A percentile compares a stretch with the other conserved stretches of the same genome.
These are phyloP conservation scores for Neoniphon sammara DNA, from an alignment of 2,797 vertebrate genomes.

Conservation along the genomic window DNA sequence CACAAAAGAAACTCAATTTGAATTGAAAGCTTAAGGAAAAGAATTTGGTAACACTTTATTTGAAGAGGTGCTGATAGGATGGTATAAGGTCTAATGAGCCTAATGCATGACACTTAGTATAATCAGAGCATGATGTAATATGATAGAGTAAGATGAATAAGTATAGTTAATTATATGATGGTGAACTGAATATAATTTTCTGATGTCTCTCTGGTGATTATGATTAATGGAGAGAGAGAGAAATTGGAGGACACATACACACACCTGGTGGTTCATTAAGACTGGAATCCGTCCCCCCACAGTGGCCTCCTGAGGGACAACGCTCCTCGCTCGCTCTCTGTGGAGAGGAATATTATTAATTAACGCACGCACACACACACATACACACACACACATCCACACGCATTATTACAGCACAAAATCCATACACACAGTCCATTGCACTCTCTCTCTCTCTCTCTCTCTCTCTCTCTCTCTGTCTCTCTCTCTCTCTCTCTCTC, in stretches of 20 bases:
- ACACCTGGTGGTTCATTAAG: conserved; percentile 66
- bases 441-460: conserved; percentile 19
- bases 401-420: not conserved
- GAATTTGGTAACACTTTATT: too few species aligned
- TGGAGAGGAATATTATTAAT: conserved; percentile 51
- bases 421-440: conserved; percentile 2
- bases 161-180: too few species aligned
- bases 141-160: too few species aligned
- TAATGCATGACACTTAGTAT: too few species aligned
- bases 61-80: too few species aligned
- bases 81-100: too few species aligned
- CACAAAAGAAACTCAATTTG: too few species aligned
- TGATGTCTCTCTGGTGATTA: too few species aligned
- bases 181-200: too few species aligned
- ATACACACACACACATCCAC: not conserved
- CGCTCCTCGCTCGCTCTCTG: conserved; percentile 55
- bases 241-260: conserved; percentile 39
- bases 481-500: conserved; percentile 13
- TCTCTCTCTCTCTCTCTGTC: conserved; percentile 15
- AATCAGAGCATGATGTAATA: too few species aligned
- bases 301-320: conserved; percentile 66
- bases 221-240: not conserved
- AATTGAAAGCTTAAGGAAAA: too few species aligned
- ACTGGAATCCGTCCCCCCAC: conserved; percentile 62
- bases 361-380: conserved; percentile 32